Percentiles rank a stretch among this genome's conserved stretches.
These are phyloP conservation scores for Paraescarpia echinospica DNA, from an alignment of 1,140 invertebrate species.

Conservation along the genomic window DNA sequence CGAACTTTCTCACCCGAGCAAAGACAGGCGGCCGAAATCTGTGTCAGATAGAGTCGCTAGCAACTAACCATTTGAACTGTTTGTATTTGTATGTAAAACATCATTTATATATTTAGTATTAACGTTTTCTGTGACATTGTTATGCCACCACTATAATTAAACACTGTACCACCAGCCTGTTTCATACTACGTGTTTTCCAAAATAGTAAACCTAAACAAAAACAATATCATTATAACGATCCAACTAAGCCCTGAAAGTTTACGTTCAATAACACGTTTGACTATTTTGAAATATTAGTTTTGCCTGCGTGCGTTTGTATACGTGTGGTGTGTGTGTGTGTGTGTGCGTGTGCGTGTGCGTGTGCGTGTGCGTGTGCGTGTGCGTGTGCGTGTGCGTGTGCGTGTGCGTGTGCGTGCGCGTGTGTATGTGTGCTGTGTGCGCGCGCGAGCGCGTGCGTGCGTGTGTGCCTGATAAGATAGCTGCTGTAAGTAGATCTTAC, in stretches of 20 bases:
- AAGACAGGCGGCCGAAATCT: neutral
- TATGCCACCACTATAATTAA: no score
- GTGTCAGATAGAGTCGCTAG: neutral
- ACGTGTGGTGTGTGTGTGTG: neutral
- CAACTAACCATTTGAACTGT: no score
- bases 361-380: neutral
- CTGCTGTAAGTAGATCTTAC: no score
- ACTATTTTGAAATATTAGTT: neutral
- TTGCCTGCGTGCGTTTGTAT: neutral
- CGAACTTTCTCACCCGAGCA: neutral
- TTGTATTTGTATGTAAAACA: no score
- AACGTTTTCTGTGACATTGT: no score
- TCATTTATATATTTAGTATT: no score
- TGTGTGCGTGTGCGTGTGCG: neutral
- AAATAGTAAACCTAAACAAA: no score
- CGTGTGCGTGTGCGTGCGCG: neutral
- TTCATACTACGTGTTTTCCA: no score
- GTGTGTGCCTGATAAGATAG: neutral
- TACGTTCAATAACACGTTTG: no score
- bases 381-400: neutral
- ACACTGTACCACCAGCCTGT: no score
- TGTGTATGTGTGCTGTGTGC: neutral
- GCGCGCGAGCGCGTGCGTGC: neutral
- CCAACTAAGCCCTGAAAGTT: no score
- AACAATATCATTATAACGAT: no score